Evolutionary conservation across 1,140 invertebrate genomes (phyloP).

Genomic region (Tribolium castaneum): DNA sequence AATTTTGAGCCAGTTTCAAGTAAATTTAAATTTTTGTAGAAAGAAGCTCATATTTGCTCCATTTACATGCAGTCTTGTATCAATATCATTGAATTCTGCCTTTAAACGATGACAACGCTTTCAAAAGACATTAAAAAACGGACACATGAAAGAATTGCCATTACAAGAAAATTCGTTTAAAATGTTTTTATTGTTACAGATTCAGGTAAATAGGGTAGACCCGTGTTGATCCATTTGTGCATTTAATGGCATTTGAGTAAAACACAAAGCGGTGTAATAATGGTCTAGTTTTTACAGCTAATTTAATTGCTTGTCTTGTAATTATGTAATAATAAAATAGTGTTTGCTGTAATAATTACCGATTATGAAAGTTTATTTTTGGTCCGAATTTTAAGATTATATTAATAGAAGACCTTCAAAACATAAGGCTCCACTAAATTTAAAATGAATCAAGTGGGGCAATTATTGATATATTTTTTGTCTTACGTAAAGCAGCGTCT

Average conservation of each 20-base stretch:
- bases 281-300: background rate
- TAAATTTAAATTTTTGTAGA: too few species aligned
- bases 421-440: conserved; percentile 23
- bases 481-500: conserved; percentile 5
- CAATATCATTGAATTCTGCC: too few species aligned
- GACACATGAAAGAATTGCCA: too few species aligned
- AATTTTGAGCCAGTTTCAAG: too few species aligned
- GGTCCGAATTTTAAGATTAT: conserved; percentile 1
- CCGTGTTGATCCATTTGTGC: background rate
- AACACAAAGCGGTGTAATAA: background rate
- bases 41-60: too few species aligned
- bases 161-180: background rate
- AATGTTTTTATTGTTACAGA: background rate
- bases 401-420: conserved; percentile 34
- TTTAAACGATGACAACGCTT: too few species aligned
- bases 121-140: too few species aligned
- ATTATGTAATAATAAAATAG: background rate
- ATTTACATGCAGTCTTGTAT: too few species aligned
- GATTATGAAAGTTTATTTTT: conserved; percentile 32
- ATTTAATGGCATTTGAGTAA: background rate
- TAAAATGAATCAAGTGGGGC: conserved; percentile 15
- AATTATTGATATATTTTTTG: conserved; percentile 19
- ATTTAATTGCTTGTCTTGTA: background rate
- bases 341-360: conserved; percentile 5
- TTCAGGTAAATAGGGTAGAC: background rate